Evolutionary conservation across 2,113 vertebrate species (phyloP).

Genomic region (Amblyopsis rosae): DNA sequence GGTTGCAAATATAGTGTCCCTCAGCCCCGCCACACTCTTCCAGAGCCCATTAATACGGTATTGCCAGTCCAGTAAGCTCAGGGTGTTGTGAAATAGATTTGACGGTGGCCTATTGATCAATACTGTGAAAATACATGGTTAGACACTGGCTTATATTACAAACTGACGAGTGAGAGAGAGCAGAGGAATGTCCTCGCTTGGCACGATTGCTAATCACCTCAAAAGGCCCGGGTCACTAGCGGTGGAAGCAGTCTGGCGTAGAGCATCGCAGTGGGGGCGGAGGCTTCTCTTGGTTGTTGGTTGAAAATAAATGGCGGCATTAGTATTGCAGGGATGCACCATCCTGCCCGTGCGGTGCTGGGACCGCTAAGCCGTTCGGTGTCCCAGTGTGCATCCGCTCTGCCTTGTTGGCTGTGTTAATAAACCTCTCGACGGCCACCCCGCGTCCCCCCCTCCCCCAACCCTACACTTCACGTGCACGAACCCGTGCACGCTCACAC

Average conservation of each 20-base stretch:
- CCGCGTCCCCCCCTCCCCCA: conserved; percentile 22
- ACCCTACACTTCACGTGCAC: conserved; percentile 9
- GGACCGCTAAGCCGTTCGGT: conserved; percentile 74
- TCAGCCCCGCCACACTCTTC: conserved; percentile 9
- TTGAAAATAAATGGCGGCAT: conserved; percentile 72
- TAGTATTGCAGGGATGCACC: conserved; percentile 73
- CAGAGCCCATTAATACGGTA: conserved; percentile 19
- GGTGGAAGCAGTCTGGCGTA: conserved; percentile 37
- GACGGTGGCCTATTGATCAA: conserved; percentile 6
- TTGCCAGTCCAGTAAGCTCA: conserved; percentile 25
- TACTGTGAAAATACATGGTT: conserved; percentile 24
- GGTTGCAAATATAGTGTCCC: conserved; percentile 26
- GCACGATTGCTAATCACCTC: conserved; percentile 25
- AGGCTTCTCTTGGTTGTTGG: conserved; percentile 48
- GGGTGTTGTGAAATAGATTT: conserved; percentile 11
- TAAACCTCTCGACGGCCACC: conserved; percentile 72
- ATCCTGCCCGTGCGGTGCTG: conserved; percentile 74
- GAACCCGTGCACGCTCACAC: conserved; percentile 30
- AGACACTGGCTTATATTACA: conserved; percentile 14
- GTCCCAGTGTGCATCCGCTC: conserved; percentile 73
- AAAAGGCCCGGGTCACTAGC: conserved; percentile 38
- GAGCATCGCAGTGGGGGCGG: conserved; percentile 22
- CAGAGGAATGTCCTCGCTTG: not conserved
- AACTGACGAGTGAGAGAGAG: conserved; percentile 14
- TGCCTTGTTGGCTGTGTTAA: conserved; percentile 78